These are phyloP conservation scores for Vimba vimba DNA, from an alignment of 2,113 vertebrate species.

Conservation along the genomic window DNA sequence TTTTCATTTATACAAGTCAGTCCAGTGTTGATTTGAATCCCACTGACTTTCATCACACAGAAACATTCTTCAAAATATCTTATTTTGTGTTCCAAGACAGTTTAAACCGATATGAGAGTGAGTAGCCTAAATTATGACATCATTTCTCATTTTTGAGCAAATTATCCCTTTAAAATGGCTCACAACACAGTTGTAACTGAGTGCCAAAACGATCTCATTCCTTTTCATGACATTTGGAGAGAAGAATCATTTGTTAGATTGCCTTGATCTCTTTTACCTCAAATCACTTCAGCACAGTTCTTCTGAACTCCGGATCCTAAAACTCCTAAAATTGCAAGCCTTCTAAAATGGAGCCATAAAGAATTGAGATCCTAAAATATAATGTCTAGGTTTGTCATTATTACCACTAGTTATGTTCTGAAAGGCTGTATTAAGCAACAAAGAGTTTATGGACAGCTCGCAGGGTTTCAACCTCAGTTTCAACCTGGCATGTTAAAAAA, in stretches of 20 bases:
- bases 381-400: slow-evolving; percentile 9
- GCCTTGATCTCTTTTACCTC: slow-evolving; percentile 22
- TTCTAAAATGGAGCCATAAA: background rate
- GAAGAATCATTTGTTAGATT: slow-evolving; percentile 11
- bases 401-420: background rate
- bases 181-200: background rate
- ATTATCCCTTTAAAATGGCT: background rate
- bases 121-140: background rate
- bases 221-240: slow-evolving; percentile 27
- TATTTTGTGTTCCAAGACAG: background rate
- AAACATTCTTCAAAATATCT: background rate
- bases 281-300: slow-evolving; percentile 10
- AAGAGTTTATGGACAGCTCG: background rate
- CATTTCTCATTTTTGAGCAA: background rate
- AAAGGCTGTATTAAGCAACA: slow-evolving; percentile 17
- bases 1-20: background rate
- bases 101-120: background rate
- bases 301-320: background rate
- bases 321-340: slow-evolving; percentile 27
- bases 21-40: background rate
- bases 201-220: slow-evolving; percentile 46
- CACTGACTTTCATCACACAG: background rate
- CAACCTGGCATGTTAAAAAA: slow-evolving; percentile 6
- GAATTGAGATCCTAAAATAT: slow-evolving; percentile 4
- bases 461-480: background rate